phyloP scores from a whole-genome alignment of 2,113 vertebrate species.

The Pygoscelis adeliae region DNA sequence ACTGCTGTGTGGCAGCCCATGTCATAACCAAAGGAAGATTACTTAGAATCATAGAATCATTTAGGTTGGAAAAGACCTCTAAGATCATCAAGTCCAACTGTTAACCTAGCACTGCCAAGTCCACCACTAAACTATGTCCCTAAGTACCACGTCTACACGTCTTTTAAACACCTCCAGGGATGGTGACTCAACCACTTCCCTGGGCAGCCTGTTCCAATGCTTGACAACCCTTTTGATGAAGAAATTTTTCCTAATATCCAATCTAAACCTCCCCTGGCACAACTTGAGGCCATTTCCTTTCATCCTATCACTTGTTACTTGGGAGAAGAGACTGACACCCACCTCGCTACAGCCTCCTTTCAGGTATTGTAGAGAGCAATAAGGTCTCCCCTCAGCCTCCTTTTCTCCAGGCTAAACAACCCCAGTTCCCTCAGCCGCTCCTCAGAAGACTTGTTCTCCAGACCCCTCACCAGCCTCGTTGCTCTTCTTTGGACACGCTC shows the following conservation, averaged over 20 bases:
- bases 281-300: not conserved
- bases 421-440: not conserved
- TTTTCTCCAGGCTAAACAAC: not conserved
- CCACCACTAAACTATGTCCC: not conserved
- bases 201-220: not conserved
- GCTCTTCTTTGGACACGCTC: not conserved
- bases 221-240: not conserved
- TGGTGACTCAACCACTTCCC: not conserved
- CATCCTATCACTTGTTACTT: not conserved
- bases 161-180: not conserved
- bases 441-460: fast-evolving
- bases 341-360: not conserved
- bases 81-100: not conserved
- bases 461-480: not conserved
- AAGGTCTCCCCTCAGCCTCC: not conserved
- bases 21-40: not conserved
- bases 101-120: not conserved
- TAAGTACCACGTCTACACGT: not conserved
- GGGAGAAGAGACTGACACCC: not conserved
- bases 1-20: not conserved
- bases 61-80: not conserved
- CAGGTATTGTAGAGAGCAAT: not conserved
- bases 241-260: not conserved
- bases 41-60: not conserved
- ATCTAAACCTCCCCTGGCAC: not conserved